Conservation (phyloP, 2,113 vertebrate species). For the Laterallus jamaicensis region DNA sequence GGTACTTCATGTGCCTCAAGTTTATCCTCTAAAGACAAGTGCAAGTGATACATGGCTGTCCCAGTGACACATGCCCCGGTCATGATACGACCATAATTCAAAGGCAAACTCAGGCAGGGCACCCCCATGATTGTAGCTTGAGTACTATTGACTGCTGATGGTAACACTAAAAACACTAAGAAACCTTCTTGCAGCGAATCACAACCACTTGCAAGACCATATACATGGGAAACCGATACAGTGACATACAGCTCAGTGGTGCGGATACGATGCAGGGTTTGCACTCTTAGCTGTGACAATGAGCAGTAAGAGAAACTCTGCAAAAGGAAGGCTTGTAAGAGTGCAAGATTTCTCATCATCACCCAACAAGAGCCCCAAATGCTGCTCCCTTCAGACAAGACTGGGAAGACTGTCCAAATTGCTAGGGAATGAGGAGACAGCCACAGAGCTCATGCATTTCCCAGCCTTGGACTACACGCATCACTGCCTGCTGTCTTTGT, state of each 20-base stretch:
- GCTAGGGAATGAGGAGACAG: background rate
- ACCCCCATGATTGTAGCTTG: background rate
- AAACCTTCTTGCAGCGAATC: background rate
- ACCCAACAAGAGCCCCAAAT: background rate
- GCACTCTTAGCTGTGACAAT: background rate
- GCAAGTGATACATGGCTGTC: background rate
- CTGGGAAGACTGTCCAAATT: background rate
- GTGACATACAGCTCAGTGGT: background rate
- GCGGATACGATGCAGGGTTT: background rate
- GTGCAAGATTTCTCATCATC: background rate
- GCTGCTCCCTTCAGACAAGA: background rate
- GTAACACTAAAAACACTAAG: background rate
- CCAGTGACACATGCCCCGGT: background rate
- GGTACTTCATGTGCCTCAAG: background rate
- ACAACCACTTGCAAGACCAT: background rate
- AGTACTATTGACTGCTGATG: background rate
- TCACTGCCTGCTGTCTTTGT: rapidly evolving
- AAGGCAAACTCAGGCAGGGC: background rate
- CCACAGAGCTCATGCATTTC: rapidly evolving
- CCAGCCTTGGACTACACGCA: background rate
- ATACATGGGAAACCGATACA: background rate
- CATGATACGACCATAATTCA: background rate
- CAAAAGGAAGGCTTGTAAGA: background rate
- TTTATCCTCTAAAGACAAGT: background rate
- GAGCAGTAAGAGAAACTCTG: background rate